Evolutionary conservation across 2,113 vertebrate genomes (phyloP).

Genomic region (Periophthalmodon schlosseri): DNA sequence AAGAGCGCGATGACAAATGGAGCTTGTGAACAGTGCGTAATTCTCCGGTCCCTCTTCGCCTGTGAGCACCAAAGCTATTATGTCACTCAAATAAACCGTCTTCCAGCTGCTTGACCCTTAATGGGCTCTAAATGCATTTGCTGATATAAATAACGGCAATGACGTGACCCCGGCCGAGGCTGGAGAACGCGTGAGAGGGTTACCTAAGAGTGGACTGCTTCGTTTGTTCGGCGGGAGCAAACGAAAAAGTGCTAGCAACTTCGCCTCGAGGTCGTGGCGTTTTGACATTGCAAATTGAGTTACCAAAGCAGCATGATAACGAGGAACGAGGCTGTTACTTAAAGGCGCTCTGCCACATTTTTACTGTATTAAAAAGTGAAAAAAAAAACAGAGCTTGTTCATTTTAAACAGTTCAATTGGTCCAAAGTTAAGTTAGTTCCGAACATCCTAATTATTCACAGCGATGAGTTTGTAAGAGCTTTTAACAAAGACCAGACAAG

Average conservation of each 20-base stretch:
- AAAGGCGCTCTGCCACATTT: not conserved
- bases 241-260: slow-evolving; percentile 7
- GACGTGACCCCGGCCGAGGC: not conserved
- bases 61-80: slow-evolving; percentile 36
- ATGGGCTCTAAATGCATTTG: slow-evolving; percentile 37
- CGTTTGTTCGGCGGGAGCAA: slow-evolving; percentile 21
- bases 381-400: too few species aligned
- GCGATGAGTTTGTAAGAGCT: too few species aligned
- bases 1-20: slow-evolving; percentile 49
- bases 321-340: not conserved
- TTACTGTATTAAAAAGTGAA: too few species aligned
- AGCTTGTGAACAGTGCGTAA: slow-evolving; percentile 48
- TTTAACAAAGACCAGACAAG: too few species aligned
- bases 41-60: slow-evolving; percentile 47
- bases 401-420: too few species aligned
- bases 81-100: slow-evolving; percentile 55
- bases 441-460: too few species aligned
- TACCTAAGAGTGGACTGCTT: not conserved
- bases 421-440: too few species aligned
- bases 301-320: not conserved
- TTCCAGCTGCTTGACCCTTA: slow-evolving; percentile 46
- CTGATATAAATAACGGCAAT: slow-evolving; percentile 40
- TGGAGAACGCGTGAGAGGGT: slow-evolving; percentile 12
- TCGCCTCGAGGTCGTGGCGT: slow-evolving; percentile 35
- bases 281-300: slow-evolving; percentile 31